A percentile compares a stretch with the other conserved stretches of the same genome.
phyloP scores from a whole-genome alignment of 2,888 invertebrate species.

The Leucophenga montana region DNA sequence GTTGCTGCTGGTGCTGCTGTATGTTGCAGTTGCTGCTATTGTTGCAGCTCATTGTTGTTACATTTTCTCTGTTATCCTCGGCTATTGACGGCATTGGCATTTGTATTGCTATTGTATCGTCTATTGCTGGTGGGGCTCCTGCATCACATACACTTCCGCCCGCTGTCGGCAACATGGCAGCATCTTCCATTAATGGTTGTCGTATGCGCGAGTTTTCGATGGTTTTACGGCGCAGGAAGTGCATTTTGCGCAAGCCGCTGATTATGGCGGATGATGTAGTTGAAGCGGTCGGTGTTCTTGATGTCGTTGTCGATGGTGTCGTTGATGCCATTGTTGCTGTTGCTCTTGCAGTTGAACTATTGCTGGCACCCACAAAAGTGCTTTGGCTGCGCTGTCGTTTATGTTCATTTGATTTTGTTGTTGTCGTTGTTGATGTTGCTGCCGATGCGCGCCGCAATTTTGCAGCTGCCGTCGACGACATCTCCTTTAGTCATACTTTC shows the following conservation, averaged over 20 bases:
- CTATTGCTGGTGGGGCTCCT: conserved; percentile 38
- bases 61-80: conserved; percentile 4
- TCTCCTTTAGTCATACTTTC: conserved; percentile 85
- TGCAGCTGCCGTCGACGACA: conserved; percentile 51
- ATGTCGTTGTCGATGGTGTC: conserved; percentile 34
- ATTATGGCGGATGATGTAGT: conserved; percentile 46
- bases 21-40: conserved; percentile 41
- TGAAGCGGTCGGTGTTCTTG: conserved; percentile 22
- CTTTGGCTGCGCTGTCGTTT: conserved; percentile 52
- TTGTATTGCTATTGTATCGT: conserved; percentile 36
- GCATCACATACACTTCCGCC: conserved; percentile 26
- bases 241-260: conserved; percentile 60
- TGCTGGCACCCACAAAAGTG: conserved; percentile 10
- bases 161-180: conserved; percentile 42
- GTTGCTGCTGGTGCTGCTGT: conserved; percentile 34
- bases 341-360: conserved; percentile 29
- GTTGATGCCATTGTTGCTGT: conserved; percentile 28
- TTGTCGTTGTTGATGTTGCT: conserved; percentile 50
- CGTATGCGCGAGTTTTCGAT: conserved; percentile 66
- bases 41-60: conserved; percentile 25
- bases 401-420: conserved; percentile 40
- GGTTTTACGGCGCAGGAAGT: conserved; percentile 68
- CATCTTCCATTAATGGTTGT: conserved; percentile 70
- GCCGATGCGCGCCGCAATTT: conserved; percentile 67
- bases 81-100: conserved; percentile 24